Evolutionary conservation across 2,888 invertebrate genomes (phyloP), one percentile per base, ranked within the genome.

Genomic region (Lasioglossum malachurum): DNA sequence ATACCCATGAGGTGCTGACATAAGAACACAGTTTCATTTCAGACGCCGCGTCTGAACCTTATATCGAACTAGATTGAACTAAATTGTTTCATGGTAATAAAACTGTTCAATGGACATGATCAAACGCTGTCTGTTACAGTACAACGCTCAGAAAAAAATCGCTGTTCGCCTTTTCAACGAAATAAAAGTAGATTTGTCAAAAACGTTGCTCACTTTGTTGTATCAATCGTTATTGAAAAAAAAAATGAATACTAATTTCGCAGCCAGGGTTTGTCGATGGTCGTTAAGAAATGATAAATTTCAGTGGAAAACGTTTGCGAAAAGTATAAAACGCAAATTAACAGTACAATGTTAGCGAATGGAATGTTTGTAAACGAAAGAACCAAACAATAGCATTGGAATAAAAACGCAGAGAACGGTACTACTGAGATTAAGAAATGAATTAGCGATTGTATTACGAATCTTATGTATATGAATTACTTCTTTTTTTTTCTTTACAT

Each of bases 401-500:
- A 44, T 44, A 44, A n/a, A 64, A 57, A 80, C 64, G 80, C 46
- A 75, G 35, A 80, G 19, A 87, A 75, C 57, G 60, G 44, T 77
- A 74, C 82, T 83, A 76, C 75, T 75, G 67, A 83, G 81, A 69
- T 89, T 83, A 85, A 72, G 82, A 84, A 90, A 87, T 82, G 81
- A 88, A 85, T 71, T 85, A 71, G 41, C 77, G 75, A 80, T 78
- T 80, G 80, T 88, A 83, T 84, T 88, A 83, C 72, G 87, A 90
- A 87, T 78, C 80, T 87, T 88, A 83, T 78, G 19, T 80, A 84
- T 88, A 86, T 82, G 83, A 88, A 88, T 89, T 78, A 86, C 27
- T 53, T 76, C 80, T 91, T 89, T 57, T 53, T 23, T 57, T 57
- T 90, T 90, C 89, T 92, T 89, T 91, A 83, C 87, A 72, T 89